Evolutionary conservation across 2,113 vertebrate species (phyloP), one percentile per base, ranked within the genome.

Genomic region (Dascyllus trimaculatus): DNA sequence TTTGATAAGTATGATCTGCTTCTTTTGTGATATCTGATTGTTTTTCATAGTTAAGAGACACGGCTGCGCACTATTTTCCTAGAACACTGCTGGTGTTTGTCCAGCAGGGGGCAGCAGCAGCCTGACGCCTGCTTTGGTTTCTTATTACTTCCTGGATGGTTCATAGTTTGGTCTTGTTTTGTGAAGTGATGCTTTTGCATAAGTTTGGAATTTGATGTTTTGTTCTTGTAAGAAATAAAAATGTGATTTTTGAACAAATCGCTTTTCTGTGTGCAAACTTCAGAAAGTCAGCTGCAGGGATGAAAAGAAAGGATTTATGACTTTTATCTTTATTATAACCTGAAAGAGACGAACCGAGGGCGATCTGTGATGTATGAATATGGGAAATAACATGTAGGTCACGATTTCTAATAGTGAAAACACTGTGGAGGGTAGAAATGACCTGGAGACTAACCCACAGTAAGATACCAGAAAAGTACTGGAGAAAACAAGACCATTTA

Each of bases 121-220:
- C 69, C 72, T 21, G 54, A 9, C 9, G 2, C 5, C 17, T 21
- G 61, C 79, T 92, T 89, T 87, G 61, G 43, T 88, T 80, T 79
- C 57, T 88, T 56, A 81, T 72, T 81, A 53, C 63, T 65, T 78
- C 58, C 60, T 88, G 58, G 51, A 79, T 91, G 80, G 72, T 35
- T 88, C 35, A 85, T 59, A 77, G 85, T 91, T 89, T 87, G 81
- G 86, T 94, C 88, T 90, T 60, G 85, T 94, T 92, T 87, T 90
- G 92, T 94, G 88, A 91, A 78, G 91, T 91, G 79, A 91, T 81
- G 86, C 87, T 88, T 94, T 92, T 80, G 81, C 84, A 85, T 89
- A 88, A 71, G 76, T 93, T 95, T 91, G 58, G 84, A 88, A 69
- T 90, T 89, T 71, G 75, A 85, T 86, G 88, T 90, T 91, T 91